phyloP scores from a whole-genome alignment of 2,888 invertebrate species.

The Cantharis rufa region DNA sequence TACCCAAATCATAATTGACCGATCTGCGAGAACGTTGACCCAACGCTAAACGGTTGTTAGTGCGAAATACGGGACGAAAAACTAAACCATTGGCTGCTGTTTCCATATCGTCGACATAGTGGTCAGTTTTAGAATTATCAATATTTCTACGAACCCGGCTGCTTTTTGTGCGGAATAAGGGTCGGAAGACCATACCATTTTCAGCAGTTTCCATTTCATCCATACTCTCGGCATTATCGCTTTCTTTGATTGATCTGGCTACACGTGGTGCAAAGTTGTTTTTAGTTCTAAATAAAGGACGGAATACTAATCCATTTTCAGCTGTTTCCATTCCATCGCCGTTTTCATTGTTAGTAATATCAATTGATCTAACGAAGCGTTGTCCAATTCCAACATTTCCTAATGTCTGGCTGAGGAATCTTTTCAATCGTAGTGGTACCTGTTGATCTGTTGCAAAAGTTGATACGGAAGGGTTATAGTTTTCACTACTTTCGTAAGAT shows the following conservation, averaged over 20 bases:
- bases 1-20: not conserved
- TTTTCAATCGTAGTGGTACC: not conserved
- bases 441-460: not conserved
- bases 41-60: not conserved
- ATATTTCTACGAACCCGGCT: not conserved
- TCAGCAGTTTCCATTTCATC: conserved; percentile 22
- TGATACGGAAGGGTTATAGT: not conserved
- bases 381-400: not conserved
- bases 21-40: conserved; percentile 2
- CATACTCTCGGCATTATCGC: not conserved
- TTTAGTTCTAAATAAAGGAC: conserved; percentile 13
- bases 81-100: conserved; percentile 20
- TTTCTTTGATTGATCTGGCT: not conserved
- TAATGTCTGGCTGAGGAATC: not conserved
- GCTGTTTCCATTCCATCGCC: conserved; percentile 9
- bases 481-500: not conserved
- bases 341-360: not conserved
- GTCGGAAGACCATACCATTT: conserved; percentile 21
- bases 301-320: conserved; percentile 23
- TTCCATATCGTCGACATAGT: conserved; percentile 16
- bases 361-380: not conserved
- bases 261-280: not conserved
- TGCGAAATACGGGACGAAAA: conserved; percentile 27
- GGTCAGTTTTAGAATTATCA: not conserved
- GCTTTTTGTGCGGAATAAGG: conserved; percentile 8